phyloP scores from a whole-genome alignment of 2,797 vertebrate species.

The Manis javanica region DNA sequence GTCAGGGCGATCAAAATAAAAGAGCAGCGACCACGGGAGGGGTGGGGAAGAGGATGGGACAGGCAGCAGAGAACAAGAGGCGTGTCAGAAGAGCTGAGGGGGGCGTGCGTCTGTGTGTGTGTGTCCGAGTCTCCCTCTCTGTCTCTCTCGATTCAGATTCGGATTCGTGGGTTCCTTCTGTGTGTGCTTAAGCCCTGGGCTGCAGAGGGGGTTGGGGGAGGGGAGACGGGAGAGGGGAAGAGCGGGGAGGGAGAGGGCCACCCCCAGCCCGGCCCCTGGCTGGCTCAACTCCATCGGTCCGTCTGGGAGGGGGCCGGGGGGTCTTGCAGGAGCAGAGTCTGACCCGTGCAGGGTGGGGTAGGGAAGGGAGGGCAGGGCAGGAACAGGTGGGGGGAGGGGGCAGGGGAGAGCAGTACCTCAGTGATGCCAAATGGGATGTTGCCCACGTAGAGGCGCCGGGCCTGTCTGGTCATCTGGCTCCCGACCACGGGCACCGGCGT shows the following conservation, averaged over 20 bases:
- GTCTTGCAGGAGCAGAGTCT: slow-evolving; percentile 77
- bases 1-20: slow-evolving; percentile 74
- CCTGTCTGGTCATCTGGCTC: slow-evolving; percentile 97
- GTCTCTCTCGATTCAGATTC: slow-evolving; percentile 66
- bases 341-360: slow-evolving; percentile 69
- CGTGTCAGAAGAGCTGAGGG: slow-evolving; percentile 65
- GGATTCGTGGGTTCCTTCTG: neutral
- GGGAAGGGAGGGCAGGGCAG: slow-evolving; percentile 33
- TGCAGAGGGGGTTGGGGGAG: slow-evolving; percentile 41
- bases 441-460: slow-evolving; percentile 95
- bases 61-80: slow-evolving; percentile 74
- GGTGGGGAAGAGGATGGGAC: slow-evolving; percentile 62
- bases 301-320: slow-evolving; percentile 79
- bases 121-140: slow-evolving; percentile 75
- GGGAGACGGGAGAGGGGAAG: slow-evolving; percentile 66
- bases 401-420: slow-evolving; percentile 88
- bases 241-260: slow-evolving; percentile 73
- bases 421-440: slow-evolving; percentile 98
- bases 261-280: slow-evolving; percentile 82
- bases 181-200: slow-evolving; percentile 70
- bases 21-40: slow-evolving; percentile 79
- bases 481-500: slow-evolving; percentile 96
- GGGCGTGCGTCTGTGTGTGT: slow-evolving; percentile 59
- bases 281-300: slow-evolving; percentile 81
- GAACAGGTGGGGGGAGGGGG: neutral